Base-by-base conservation (phyloP, 2,797 vertebrate genomes). In the Lophotriccus pileatus region DNA sequence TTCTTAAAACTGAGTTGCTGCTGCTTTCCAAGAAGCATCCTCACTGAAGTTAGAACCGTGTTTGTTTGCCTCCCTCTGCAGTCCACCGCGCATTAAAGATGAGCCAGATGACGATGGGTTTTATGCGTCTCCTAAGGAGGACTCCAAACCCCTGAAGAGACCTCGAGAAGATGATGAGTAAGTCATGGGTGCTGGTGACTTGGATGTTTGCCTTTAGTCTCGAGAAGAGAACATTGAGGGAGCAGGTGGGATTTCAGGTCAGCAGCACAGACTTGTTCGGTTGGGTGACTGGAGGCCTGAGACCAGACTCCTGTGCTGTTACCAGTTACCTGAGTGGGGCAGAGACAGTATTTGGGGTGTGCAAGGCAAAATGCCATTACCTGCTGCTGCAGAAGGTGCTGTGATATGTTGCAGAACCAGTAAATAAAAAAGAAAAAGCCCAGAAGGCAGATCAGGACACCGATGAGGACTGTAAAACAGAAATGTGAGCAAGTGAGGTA, bases 91-190 rank as follows among this genome's bases (percentile, higher is more conserved):
- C 74, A 98, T 99, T 95, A 99, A 99, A 96, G 98, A 98, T 49
- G 99, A 99, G 92, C 98, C 98, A 47, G 98, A 99, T 85, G 98
- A 98, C 96, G 98, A 99, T 66, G 98, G 98, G 46, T 99, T 98
- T 97, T 98, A 98, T 91, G 95, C 86, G 0, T 97, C 98, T 91
- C 98, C 98, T 55, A 98, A 98, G 97, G 98, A 98, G 93, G 98
- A 98, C 94, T 97, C 97, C 94, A 99, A 98, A 96, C 90, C 95
- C 30, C 94, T 98, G 95, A 99, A 99, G 97, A 98, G 98, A 95
- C 98, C 98, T 85, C 97, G 97, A 84, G 98, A 98, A 24, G 98
- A 99, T 44, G 98, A 99, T 79, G 98, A 99, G 99, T 99, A 97
- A 96, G 99, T 20, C 2, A 1, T 80, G 77, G 46, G 44, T 83